Base-by-base conservation (phyloP, 1,140 invertebrate genomes). In the Goniozus legneri region DNA sequence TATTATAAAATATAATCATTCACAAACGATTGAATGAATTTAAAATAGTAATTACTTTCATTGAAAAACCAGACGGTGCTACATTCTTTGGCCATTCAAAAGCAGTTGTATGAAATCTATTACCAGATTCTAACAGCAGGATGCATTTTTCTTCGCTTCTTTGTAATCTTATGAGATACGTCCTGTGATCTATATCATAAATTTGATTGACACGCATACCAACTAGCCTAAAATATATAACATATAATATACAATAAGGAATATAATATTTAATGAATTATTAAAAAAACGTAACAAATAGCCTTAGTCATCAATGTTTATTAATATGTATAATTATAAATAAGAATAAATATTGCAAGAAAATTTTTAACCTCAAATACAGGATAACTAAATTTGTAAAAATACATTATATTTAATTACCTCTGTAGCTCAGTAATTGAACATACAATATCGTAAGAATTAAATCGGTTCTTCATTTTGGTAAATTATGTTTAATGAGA, bases 11-110 rank as follows among this genome's bases (percentile, higher is more conserved):
- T 18, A 37, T 22, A 44, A 51, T 43, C 43, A 16, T 48, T 52
- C 45, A 45, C 32, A 41, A 35, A 35, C 19, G 14, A 31, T 21
- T 36, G 2, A 27, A 19, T 52, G 31, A 15, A 32, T 55, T 55
- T 22, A 38, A 37, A 31, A 50, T 47, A 40, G 22, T 40, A 49
- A 20, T 50, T 66, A 91, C 89, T 81, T 99, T 99, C 95, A 98
- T 98, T 44, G 91, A 89, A 70, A 99, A 99, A 1, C 94, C 92
- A 12, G 93, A 97, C 1, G 95, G 95, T 15, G 91, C 85, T 35
- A 85, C 82, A 83, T 95, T 95, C 79, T 99, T 99, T 1, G 95
- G 95, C 97, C 97, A 99, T 69, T 98, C 95, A 79, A 93, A 98
- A 16, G 82, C 86, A 13, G 97, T 99, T 39, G 85, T 87, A 71